phyloP scores from a whole-genome alignment of 2,888 invertebrate species.

The Pseudolycoriella hygida region DNA sequence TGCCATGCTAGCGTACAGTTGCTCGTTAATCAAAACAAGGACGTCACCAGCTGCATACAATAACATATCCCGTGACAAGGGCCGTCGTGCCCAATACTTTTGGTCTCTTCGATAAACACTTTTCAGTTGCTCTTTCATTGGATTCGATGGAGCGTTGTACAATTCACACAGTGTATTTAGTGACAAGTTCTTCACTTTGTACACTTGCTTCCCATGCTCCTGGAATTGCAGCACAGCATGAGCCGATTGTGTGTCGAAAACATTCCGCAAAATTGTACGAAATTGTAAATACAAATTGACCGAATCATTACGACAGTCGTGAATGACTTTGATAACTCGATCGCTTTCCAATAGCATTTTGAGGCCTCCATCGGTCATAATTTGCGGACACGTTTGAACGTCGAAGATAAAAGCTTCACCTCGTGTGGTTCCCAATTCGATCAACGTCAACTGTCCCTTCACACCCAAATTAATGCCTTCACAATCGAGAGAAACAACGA shows the following conservation, averaged over 20 bases:
- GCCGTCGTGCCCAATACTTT: constrained; percentile 77
- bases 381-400: constrained; percentile 63
- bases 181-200: constrained; percentile 86
- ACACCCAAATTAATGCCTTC: constrained; percentile 85
- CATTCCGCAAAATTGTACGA: constrained; percentile 62
- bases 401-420: constrained; percentile 80
- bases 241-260: constrained; percentile 81
- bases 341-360: constrained; percentile 64
- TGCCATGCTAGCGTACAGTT: constrained; percentile 56
- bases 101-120: constrained; percentile 72
- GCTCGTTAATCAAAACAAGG: constrained; percentile 68
- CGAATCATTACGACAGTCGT: constrained; percentile 84
- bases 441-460: constrained; percentile 72
- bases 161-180: constrained; percentile 80
- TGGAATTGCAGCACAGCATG: constrained; percentile 83
- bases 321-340: constrained; percentile 72
- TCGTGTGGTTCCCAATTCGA: constrained; percentile 66
- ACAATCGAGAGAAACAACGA: constrained; percentile 71
- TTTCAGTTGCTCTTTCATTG: constrained; percentile 78
- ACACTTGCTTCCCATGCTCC: constrained; percentile 76
- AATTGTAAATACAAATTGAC: constrained; percentile 74
- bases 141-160: constrained; percentile 75
- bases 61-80: constrained; percentile 79
- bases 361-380: constrained; percentile 61
- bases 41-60: constrained; percentile 83